Evolutionary conservation across 2,113 vertebrate species (phyloP).

Genomic region (Zootoca vivipara): DNA sequence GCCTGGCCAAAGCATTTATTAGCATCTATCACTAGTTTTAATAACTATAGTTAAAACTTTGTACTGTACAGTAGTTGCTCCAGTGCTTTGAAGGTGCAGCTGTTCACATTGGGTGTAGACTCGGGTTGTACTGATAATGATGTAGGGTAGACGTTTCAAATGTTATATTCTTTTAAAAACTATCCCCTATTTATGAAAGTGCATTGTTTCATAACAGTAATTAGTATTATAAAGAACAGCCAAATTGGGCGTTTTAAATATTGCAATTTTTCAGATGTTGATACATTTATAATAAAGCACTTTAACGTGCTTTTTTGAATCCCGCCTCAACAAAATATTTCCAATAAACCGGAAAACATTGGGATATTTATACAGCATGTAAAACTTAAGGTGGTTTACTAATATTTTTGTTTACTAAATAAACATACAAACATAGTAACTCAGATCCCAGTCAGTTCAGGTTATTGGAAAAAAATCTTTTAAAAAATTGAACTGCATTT

Average conservation of each 20-base stretch:
- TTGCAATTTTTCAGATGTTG: not conserved
- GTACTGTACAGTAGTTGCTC: not conserved
- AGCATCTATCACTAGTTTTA: not conserved
- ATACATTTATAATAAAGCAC: not conserved
- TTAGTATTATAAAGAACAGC: not conserved
- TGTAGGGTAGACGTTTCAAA: not conserved
- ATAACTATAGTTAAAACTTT: not conserved
- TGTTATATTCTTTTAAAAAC: not conserved
- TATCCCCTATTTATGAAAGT: not conserved
- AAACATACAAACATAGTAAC: not conserved
- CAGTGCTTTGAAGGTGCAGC: not conserved
- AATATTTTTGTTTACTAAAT: not conserved
- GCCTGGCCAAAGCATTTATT: too few species aligned
- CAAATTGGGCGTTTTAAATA: not conserved
- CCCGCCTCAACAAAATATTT: too few species aligned
- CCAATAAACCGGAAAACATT: not conserved
- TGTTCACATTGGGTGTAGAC: not conserved
- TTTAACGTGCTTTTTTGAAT: too few species aligned
- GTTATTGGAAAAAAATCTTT: not conserved
- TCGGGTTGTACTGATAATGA: not conserved
- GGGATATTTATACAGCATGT: not conserved
- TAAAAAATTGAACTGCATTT: not conserved
- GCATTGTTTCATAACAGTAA: not conserved
- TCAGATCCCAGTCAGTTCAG: not conserved
- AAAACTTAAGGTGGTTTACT: not conserved